Base-by-base conservation (phyloP, 2,797 vertebrate genomes). In the Pyrocephalus nanus region DNA sequence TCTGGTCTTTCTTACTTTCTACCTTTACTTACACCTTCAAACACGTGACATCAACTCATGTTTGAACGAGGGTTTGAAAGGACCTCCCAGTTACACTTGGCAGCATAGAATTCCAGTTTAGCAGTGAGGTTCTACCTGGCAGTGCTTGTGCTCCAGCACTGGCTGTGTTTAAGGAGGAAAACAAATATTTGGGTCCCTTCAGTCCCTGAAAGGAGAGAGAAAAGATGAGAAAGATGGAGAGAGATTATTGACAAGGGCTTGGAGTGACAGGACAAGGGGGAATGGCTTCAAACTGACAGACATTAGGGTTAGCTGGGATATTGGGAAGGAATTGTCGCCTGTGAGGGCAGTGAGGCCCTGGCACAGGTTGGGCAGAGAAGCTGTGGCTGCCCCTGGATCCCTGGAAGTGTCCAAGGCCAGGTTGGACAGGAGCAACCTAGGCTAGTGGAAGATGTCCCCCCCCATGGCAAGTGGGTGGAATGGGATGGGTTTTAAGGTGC, bases 401-500 rank as follows among this genome's bases (percentile, higher is more conserved):
- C 55, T 61, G 66, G 45, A 0, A 61, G 32, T 43, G 32, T 1
- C 55, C 78, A 3, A 36, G 65, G 45, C 12, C 65, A 43, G 54
- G 43, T 1, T 50, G 51, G 40, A 36, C 0, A 0, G 61, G 55
- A 70, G 26, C 21, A 25, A 0, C 38, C 26, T 61, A 66, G 45
- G 32, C 6, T 1, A 1, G 48, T 32, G 57, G 22, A 0, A 62
- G 17, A 3, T 22, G 57, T n/a, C 22, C 40, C 14, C 71, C 27
- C 4, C 5, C 38, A 4, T 16, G 66, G 32, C 10, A 60, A 8
- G 6, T n/a, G 15, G 15, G 7, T 17, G 15, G 54, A 1, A 38
- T 8, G 5, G 23, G 11, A 8, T 53, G 38, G 27, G 1, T 7
- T 54, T 47, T 62, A 32, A 15, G 6, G 15, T 26, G 9, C 18